These are phyloP conservation scores for Ibycter americanus DNA, from an alignment of 2,797 vertebrate species.

Conservation along the genomic window DNA sequence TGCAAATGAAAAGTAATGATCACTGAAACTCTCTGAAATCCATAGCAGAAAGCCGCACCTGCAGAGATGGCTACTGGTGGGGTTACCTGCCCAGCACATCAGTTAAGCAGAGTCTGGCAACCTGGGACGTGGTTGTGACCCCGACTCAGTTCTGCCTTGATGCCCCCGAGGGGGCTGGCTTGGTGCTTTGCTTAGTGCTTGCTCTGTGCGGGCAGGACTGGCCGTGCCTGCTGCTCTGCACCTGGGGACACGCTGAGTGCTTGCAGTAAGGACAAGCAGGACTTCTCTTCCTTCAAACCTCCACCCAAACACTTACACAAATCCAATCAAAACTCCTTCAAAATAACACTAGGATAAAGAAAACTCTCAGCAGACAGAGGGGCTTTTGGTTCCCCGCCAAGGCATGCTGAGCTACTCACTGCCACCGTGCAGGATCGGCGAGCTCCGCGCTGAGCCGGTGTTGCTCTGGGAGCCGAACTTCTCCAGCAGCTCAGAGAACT, in stretches of 20 bases:
- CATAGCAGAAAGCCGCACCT: not conserved
- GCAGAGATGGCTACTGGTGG: not conserved
- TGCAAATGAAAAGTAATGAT: not conserved
- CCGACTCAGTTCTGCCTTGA: not conserved
- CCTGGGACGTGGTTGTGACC: not conserved
- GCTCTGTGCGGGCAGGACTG: not conserved
- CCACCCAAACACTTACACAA: not conserved
- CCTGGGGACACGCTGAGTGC: not conserved
- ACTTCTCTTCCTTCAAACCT: not conserved
- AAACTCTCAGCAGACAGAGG: not conserved
- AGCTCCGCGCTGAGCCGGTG: constrained; percentile 84
- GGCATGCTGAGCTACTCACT: constrained; percentile 58
- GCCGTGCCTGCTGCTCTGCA: not conserved
- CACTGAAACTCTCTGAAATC: not conserved
- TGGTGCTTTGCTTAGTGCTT: fast-evolving
- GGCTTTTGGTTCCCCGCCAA: not conserved
- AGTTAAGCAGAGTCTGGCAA: not conserved
- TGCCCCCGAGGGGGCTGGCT: not conserved
- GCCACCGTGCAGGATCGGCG: constrained; percentile 79
- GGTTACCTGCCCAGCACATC: not conserved
- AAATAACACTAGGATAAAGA: not conserved
- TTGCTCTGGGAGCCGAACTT: constrained; percentile 90
- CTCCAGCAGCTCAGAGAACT: constrained; percentile 88
- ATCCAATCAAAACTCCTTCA: not conserved
- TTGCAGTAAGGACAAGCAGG: not conserved